phyloP scores from a whole-genome alignment of 1,140 invertebrate species.

The Ctenoplectra terminalis region DNA sequence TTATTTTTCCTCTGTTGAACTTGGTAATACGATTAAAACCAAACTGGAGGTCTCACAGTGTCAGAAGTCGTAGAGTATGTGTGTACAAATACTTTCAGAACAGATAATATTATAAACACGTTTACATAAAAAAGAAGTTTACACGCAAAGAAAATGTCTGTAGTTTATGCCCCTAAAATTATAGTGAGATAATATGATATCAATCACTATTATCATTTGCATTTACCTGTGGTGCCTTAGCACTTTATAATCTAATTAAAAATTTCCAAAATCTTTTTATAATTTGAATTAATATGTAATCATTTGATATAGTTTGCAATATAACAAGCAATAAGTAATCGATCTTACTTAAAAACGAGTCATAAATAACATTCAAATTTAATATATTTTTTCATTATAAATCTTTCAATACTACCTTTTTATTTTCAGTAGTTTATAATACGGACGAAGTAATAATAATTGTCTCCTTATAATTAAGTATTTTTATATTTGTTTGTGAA shows the following conservation, averaged over 20 bases:
- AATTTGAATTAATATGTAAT: conserved; percentile 46
- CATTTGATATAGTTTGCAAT: conserved; percentile 34
- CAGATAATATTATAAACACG: conserved; percentile 58
- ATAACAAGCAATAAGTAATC: conserved; percentile 14
- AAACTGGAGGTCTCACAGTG: conserved; percentile 52
- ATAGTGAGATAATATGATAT: conserved; percentile 60
- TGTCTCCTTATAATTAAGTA: conserved; percentile 31
- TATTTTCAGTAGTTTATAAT: conserved; percentile 33
- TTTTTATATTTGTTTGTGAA: conserved; percentile 41
- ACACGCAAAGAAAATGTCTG: conserved; percentile 54
- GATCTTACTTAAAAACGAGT: conserved; percentile 19
- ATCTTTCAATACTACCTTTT: conserved; percentile 22
- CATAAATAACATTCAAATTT: conserved; percentile 40
- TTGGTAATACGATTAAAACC: conserved; percentile 27
- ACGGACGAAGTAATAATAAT: conserved; percentile 7
- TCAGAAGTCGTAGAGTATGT: conserved; percentile 50
- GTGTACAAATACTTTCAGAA: conserved; percentile 64
- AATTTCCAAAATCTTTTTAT: conserved; percentile 45
- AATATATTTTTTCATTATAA: conserved; percentile 13
- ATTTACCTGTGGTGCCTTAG: conserved; percentile 78
- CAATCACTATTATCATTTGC: conserved; percentile 74
- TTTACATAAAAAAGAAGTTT: conserved; percentile 45
- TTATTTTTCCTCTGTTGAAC: conserved; percentile 13
- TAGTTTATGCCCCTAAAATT: conserved; percentile 62
- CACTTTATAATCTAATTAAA: conserved; percentile 73